These are phyloP conservation scores for Mesorhabditis spiculigera DNA, from an alignment of 2,888 invertebrate genomes.

Conservation along the genomic window DNA sequence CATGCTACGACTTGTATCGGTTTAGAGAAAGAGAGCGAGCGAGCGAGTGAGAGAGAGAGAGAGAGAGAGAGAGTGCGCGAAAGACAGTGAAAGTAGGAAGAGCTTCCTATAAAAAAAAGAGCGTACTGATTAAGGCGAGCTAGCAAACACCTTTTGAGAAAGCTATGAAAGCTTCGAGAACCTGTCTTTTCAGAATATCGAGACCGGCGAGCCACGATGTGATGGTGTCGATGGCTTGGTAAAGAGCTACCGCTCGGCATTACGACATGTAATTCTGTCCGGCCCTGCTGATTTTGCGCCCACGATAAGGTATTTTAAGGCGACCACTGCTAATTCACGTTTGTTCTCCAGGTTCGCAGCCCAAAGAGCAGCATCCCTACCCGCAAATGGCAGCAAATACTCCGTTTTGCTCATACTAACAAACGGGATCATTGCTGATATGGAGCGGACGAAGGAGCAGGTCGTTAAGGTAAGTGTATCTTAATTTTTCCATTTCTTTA, in stretches of 20 bases:
- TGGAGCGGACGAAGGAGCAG: constrained; percentile 54
- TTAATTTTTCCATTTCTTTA: no score
- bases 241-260: constrained; percentile 63
- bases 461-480: constrained; percentile 29
- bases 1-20: no score
- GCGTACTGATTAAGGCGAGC: no score
- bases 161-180: background rate
- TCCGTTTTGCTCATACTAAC: constrained; percentile 68
- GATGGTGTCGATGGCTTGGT: constrained; percentile 63
- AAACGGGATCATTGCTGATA: constrained; percentile 68
- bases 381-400: constrained; percentile 59
- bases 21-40: no score
- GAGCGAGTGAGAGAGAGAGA: no score
- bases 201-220: constrained; percentile 65
- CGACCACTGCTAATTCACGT: constrained; percentile 7
- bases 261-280: constrained; percentile 63
- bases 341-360: constrained; percentile 31
- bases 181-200: constrained; percentile 61
- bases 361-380: constrained; percentile 33
- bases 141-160: no score
- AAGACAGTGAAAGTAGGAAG: no score
- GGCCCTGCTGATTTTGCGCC: constrained; percentile 69
- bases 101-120: no score
- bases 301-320: constrained; percentile 63
- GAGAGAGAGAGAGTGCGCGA: no score